Evolutionary conservation across 2,797 vertebrate genomes (phyloP).

Genomic region (Platalea minor): DNA sequence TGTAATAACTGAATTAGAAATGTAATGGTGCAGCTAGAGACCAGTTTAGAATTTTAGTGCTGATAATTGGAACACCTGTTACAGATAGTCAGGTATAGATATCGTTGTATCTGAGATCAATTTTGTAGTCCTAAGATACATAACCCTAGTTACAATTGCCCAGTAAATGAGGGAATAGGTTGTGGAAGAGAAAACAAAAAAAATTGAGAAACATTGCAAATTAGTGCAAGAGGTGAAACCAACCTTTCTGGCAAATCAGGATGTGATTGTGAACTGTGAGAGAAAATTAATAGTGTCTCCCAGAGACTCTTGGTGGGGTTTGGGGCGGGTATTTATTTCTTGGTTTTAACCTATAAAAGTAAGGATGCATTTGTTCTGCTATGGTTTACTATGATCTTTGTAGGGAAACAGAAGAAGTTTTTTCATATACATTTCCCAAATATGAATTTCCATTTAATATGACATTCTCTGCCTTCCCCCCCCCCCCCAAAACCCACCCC

Average conservation of each 20-base stretch:
- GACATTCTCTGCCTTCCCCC: accelerated
- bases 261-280: neutral
- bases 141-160: neutral
- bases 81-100: neutral
- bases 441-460: neutral
- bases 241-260: neutral
- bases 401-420: neutral
- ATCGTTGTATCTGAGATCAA: neutral
- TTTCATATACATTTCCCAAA: neutral
- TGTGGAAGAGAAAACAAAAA: neutral
- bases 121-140: neutral
- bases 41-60: neutral
- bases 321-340: neutral
- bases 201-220: neutral
- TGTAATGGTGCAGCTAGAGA: neutral
- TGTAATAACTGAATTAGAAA: neutral
- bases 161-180: neutral
- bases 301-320: neutral
- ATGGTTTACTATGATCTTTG: neutral
- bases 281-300: neutral
- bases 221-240: neutral
- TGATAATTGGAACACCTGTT: neutral
- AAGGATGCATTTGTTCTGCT: neutral
- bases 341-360: neutral
- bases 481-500: no score